phyloP scores from a whole-genome alignment of 2,888 invertebrate genomes.

The Hemaris fuciformis region DNA sequence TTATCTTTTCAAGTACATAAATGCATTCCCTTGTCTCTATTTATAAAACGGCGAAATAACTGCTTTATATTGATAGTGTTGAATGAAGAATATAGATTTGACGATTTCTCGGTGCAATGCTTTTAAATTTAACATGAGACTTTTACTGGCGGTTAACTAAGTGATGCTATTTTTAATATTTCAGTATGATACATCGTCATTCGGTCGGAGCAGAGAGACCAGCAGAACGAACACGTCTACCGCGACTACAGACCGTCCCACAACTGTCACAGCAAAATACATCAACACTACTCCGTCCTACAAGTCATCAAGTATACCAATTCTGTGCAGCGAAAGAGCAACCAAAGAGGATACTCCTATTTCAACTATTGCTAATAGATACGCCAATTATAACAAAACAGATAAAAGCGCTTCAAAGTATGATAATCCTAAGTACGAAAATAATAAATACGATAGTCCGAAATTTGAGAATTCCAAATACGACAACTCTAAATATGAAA shows the following conservation, averaged over 20 bases:
- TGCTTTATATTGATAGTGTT: constrained; percentile 58
- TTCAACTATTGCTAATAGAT: constrained; percentile 67
- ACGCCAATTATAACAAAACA: constrained; percentile 61
- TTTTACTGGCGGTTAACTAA: neutral
- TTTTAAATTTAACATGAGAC: constrained; percentile 10
- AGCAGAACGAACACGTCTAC: constrained; percentile 43
- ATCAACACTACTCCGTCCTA: constrained; percentile 63
- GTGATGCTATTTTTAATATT: constrained; percentile 35
- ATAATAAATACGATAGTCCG: constrained; percentile 39
- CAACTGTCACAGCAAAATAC: constrained; percentile 74
- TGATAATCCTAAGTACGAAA: neutral
- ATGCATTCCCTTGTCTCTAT: constrained; percentile 61
- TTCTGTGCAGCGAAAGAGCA: constrained; percentile 59
- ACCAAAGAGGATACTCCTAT: constrained; percentile 68
- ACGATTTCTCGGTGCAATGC: neutral
- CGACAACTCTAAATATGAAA: constrained; percentile 53
- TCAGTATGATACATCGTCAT: constrained; percentile 72
- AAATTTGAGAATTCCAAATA: neutral
- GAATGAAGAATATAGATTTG: constrained; percentile 46
- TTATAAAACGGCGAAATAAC: constrained; percentile 64
- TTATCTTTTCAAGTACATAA: constrained; percentile 10
- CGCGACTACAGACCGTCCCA: constrained; percentile 55
- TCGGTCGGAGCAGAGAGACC: constrained; percentile 61
- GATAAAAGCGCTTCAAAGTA: neutral
- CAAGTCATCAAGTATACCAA: constrained; percentile 75